A percentile compares a stretch with the other conserved stretches of the same genome.
These are phyloP conservation scores for Apis laboriosa DNA, from an alignment of 1,140 invertebrate species.

Conservation along the genomic window DNA sequence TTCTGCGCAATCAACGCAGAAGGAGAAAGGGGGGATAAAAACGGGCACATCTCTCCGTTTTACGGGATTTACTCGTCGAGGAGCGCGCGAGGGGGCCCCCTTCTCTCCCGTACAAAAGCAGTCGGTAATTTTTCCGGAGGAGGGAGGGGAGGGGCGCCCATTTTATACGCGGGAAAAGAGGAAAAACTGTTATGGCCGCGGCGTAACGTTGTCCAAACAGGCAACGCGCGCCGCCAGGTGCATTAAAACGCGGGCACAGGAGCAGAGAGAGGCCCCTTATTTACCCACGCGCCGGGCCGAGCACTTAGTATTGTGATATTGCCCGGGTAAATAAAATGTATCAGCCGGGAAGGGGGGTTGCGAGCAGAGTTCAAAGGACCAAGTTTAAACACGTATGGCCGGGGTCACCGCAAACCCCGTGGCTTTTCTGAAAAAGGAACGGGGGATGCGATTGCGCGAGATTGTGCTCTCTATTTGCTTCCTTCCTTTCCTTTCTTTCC, in stretches of 20 bases:
- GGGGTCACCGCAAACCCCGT: background rate
- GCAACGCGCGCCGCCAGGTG: conserved; percentile 43
- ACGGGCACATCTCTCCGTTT: background rate
- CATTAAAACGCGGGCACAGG: conserved; percentile 54
- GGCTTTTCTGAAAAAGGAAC: background rate
- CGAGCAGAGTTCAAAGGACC: conserved; percentile 2
- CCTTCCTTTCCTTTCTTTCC: background rate
- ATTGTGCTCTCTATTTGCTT: background rate
- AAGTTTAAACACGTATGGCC: conserved; percentile 51
- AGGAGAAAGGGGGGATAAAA: too few species aligned
- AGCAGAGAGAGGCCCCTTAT: conserved; percentile 52
- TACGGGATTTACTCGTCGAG: background rate
- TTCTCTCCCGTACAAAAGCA: background rate
- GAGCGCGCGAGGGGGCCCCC: too few species aligned
- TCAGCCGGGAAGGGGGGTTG: background rate
- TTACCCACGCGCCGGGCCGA: conserved; percentile 62
- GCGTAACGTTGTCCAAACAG: conserved; percentile 64
- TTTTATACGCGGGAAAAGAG: conserved; percentile 47
- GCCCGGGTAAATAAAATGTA: conserved; percentile 63
- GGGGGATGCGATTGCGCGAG: background rate
- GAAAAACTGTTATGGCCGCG: conserved; percentile 56
- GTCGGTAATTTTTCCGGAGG: conserved; percentile 15
- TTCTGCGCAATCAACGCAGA: too few species aligned
- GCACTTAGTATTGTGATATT: conserved; percentile 70
- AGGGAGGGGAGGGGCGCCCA: conserved; percentile 4